These are phyloP conservation scores for Jordanella pulchra DNA, from an alignment of 2,797 vertebrate species.

Conservation along the genomic window DNA sequence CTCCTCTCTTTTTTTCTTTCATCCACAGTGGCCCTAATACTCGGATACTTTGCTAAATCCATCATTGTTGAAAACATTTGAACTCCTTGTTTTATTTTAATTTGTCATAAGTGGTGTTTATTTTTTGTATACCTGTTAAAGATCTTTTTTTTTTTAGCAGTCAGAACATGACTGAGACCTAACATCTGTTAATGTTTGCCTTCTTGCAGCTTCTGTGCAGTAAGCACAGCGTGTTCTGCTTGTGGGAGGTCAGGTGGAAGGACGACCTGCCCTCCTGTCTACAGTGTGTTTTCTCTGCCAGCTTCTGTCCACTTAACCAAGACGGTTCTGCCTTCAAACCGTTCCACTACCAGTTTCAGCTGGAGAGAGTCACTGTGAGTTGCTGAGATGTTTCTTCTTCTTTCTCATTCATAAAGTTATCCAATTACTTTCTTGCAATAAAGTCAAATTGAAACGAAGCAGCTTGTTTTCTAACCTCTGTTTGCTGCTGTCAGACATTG, in stretches of 20 bases:
- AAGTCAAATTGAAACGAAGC: background rate
- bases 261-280: conserved; percentile 83
- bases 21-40: too few relatives aligned
- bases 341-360: conserved; percentile 88
- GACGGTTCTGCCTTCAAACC: conserved; percentile 83
- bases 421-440: background rate
- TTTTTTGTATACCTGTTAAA: too few relatives aligned
- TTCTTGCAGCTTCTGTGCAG: conserved; percentile 83
- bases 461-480: background rate
- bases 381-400: background rate
- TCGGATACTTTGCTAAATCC: too few relatives aligned
- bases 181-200: conserved; percentile 12
- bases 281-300: conserved; percentile 87
- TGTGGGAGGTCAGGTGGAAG: conserved; percentile 93
- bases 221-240: conserved; percentile 89
- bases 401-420: background rate
- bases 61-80: too few relatives aligned
- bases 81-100: too few relatives aligned
- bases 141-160: too few relatives aligned
- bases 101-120: too few relatives aligned
- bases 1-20: too few relatives aligned
- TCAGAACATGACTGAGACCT: background rate
- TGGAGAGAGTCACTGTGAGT: conserved; percentile 88
- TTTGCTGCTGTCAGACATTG: conserved; percentile 82
- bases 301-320: conserved; percentile 82